phyloP scores from a whole-genome alignment of 2,888 invertebrate species.

The Melieria picta region DNA sequence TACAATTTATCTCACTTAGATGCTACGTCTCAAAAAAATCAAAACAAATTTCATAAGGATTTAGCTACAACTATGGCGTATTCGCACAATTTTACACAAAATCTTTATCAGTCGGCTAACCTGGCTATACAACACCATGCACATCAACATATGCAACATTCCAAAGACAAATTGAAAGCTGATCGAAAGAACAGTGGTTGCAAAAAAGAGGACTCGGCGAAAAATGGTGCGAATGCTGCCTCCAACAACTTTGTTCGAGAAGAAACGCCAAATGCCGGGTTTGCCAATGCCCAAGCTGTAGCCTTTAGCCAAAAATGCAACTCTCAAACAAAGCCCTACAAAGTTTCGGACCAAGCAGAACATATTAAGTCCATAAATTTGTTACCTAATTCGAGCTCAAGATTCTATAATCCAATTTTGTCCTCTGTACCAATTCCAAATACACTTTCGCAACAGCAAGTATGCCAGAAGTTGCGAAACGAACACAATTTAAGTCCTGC shows the following conservation, averaged over 20 bases:
- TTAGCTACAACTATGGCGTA: constrained; percentile 65
- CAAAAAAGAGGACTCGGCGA: constrained; percentile 56
- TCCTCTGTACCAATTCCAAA: constrained; percentile 30
- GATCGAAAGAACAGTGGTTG: constrained; percentile 57
- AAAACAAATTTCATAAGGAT: constrained; percentile 69
- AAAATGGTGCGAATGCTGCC: constrained; percentile 26
- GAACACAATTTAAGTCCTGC: constrained; percentile 51
- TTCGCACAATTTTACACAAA: constrained; percentile 63
- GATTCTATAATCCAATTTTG: constrained; percentile 42
- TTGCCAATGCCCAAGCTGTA: constrained; percentile 47
- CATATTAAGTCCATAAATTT: constrained; percentile 50
- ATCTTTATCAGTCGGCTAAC: constrained; percentile 63
- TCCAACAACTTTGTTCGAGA: constrained; percentile 31
- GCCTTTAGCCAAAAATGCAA: constrained; percentile 49
- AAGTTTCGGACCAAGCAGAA: constrained; percentile 48
- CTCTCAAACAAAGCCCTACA: constrained; percentile 48
- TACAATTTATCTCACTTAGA: constrained; percentile 72
- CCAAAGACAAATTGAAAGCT: constrained; percentile 59
- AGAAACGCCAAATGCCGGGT: constrained; percentile 45
- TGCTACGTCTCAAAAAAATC: constrained; percentile 69
- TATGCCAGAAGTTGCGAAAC: constrained; percentile 47
- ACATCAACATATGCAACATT: constrained; percentile 58
- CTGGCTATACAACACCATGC: constrained; percentile 63
- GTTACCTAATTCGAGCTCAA: constrained; percentile 45
- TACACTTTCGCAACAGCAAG: constrained; percentile 28